Evolutionary conservation across 2,888 invertebrate species (phyloP), one percentile per base, ranked within the genome.

Genomic region (Yponomeuta malinellus): DNA sequence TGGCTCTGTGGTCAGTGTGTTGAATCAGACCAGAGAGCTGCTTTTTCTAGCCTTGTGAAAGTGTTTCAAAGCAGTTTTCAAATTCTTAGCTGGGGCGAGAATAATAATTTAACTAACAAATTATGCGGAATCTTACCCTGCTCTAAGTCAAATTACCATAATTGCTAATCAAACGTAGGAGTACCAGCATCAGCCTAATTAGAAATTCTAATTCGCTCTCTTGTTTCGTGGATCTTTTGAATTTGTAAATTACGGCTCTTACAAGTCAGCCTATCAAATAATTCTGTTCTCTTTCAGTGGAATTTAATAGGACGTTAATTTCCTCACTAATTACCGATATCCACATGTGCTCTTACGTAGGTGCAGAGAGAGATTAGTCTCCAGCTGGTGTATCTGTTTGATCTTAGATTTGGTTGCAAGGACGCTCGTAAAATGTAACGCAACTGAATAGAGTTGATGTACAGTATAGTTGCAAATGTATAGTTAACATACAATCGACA

Each of bases 121-220:
- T 90, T 89, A 87, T 86, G 79, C 85, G 87, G 86, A 90, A 90
- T 92, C 89, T 91, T 88, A 89, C 88, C 88, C 89, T 86, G 87
- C 87, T 89, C 88, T 87, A 86, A 91, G 89, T 87, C 87, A 86
- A 89, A 92, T 92, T 92, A 89, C 83, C 91, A 91, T 92, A 92
- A 92, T 92, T 90, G 90, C 87, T 92, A 91, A 92, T 91, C 91
- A 92, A 91, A 91, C 87, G 90, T 87, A 87, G 89, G 88, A 86
- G 86, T 87, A 87, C 87, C 84, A 83, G 85, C 84, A 81, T 81
- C 83, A 82, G 82, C 81, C 89, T 91, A 91, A 91, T 92, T 92
- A 91, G 86, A 89, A 90, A 91, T 91, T 90, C 90, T 90, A 90
- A 92, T 91, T 89, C 83, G 83, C 88, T 87, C 88, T 87, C 91